phyloP scores from a whole-genome alignment of 2,888 invertebrate species.

The Trilocha varians region DNA sequence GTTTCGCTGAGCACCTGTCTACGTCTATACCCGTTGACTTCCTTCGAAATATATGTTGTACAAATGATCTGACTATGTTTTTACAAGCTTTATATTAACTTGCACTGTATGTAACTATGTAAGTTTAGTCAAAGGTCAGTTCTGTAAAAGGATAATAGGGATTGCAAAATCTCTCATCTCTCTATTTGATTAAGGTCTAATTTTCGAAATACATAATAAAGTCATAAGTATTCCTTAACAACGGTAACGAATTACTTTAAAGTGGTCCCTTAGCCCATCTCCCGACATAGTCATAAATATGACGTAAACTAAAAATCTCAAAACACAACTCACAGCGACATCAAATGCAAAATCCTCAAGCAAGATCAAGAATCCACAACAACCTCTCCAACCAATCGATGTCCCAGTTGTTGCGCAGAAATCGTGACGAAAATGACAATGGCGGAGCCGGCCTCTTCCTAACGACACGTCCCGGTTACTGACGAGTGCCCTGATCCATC shows the following conservation, averaged over 20 bases:
- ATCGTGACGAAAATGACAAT: conserved; percentile 27
- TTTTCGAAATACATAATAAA: too few species aligned
- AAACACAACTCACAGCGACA: background rate
- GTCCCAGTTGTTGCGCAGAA: conserved; percentile 16
- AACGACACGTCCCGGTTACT: conserved; percentile 8
- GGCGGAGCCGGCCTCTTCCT: conserved; percentile 17
- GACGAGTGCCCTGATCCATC: conserved; percentile 31
- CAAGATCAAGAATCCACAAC: background rate
- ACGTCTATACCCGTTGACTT: background rate
- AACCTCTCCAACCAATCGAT: background rate
- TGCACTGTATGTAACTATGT: too few species aligned
- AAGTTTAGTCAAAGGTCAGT: too few species aligned
- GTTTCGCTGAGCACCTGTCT: background rate
- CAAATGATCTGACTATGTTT: too few species aligned
- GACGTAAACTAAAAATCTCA: background rate
- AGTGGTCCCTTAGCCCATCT: too few species aligned
- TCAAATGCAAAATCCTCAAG: background rate
- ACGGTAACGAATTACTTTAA: too few species aligned
- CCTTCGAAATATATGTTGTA: background rate
- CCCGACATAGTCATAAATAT: too few species aligned
- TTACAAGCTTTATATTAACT: too few species aligned
- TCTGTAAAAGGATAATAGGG: too few species aligned
- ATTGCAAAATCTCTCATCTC: too few species aligned
- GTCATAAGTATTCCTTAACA: too few species aligned
- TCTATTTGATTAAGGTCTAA: too few species aligned